Percentiles rank a stretch among this genome's conserved stretches.
These are phyloP conservation scores for Ephialtes manifestator DNA, from an alignment of 2,888 invertebrate genomes.

Conservation along the genomic window DNA sequence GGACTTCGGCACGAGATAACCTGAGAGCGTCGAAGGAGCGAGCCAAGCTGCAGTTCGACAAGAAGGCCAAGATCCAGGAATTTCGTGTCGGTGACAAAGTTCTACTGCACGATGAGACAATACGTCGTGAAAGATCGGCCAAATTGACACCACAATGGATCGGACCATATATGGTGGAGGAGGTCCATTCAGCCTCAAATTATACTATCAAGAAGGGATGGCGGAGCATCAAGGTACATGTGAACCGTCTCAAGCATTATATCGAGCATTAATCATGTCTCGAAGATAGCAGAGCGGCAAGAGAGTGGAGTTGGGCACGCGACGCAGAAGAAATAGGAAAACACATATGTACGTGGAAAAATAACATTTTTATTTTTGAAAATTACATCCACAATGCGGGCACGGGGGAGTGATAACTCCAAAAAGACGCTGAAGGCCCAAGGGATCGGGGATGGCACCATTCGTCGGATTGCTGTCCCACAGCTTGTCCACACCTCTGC, in stretches of 20 bases:
- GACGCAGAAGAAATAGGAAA: not conserved
- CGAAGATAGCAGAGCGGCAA: no score
- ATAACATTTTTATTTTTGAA: not conserved
- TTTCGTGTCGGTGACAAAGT: not conserved
- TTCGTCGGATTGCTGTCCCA: not conserved
- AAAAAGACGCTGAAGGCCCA: not conserved
- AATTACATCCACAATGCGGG: not conserved
- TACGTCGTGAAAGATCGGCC: not conserved
- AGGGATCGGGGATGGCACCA: not conserved
- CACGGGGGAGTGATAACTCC: not conserved
- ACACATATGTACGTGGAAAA: not conserved
- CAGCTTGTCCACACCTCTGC: no score
- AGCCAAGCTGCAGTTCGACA: not conserved
- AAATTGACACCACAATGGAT: no score
- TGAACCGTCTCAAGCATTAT: no score
- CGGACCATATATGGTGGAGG: no score
- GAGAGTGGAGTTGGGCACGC: no score
- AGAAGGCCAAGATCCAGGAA: not conserved
- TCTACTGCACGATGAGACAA: not conserved
- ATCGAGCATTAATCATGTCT: no score
- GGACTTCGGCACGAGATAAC: not conserved
- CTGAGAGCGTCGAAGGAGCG: not conserved
- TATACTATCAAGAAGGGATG: no score
- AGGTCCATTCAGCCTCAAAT: no score
- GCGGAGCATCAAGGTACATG: no score